Conservation (phyloP, 2,113 vertebrate genomes). For the Cathartes aura region DNA sequence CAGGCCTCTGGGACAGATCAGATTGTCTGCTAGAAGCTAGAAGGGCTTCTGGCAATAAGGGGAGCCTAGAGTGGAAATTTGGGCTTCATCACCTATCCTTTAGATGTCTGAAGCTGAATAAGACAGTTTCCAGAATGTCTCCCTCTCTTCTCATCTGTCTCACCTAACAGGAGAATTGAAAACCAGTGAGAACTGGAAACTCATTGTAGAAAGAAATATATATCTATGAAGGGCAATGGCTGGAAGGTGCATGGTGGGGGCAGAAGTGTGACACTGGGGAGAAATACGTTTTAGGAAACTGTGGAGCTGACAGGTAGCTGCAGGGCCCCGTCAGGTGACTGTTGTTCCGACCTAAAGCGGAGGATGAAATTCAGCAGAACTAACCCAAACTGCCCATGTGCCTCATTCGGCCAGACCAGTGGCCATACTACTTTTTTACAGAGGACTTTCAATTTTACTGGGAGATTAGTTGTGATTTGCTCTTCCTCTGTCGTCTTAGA, state of each 20-base stretch:
- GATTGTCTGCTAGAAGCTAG: background rate
- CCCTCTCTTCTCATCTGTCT: background rate
- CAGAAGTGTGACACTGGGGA: background rate
- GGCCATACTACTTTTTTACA: background rate
- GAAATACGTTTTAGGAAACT: background rate
- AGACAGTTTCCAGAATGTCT: background rate
- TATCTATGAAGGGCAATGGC: background rate
- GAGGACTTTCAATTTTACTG: background rate
- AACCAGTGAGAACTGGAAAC: background rate
- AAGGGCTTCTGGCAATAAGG: background rate
- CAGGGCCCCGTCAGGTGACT: rapidly evolving
- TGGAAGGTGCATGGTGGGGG: rapidly evolving
- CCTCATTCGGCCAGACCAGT: background rate
- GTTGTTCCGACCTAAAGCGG: background rate
- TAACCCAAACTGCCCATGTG: rapidly evolving
- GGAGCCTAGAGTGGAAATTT: background rate
- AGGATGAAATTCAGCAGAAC: background rate
- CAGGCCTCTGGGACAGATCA: background rate
- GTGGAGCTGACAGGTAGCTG: background rate
- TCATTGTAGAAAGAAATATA: background rate
- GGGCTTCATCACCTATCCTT: background rate
- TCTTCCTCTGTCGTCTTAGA: background rate
- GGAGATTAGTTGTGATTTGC: background rate
- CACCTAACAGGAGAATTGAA: background rate
- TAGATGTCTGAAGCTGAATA: background rate